Conservation (phyloP, 2,113 vertebrate species). For the Columba janthina region DNA sequence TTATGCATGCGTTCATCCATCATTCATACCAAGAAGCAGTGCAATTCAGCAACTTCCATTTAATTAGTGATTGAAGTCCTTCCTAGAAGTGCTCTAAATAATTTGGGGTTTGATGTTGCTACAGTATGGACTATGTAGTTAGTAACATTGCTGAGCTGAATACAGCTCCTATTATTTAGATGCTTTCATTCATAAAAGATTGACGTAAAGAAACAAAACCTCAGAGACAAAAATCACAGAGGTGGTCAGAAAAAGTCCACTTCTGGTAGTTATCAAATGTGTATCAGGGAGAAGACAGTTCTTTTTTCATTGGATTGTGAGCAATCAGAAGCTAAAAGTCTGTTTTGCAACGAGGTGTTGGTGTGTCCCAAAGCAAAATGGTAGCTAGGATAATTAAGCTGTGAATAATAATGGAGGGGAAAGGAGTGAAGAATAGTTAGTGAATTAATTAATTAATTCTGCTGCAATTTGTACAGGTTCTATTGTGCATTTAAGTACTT, state of each 20-base stretch:
- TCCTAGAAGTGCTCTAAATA: neutral
- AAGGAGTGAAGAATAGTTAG: neutral
- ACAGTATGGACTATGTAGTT: neutral
- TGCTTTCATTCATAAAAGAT: neutral
- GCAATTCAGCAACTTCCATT: neutral
- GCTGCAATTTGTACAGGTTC: neutral
- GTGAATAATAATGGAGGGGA: neutral
- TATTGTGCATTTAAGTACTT: neutral
- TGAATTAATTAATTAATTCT: neutral
- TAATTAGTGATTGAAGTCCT: neutral
- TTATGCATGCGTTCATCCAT: neutral
- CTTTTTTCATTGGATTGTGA: neutral
- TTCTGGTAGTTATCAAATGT: neutral
- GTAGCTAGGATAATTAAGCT: slow-evolving; percentile 15
- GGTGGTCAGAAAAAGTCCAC: neutral
- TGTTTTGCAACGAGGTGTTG: slow-evolving; percentile 3
- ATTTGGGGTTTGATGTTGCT: neutral
- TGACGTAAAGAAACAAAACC: neutral
- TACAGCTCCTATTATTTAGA: neutral
- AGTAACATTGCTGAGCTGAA: neutral
- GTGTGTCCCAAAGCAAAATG: neutral
- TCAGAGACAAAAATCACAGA: slow-evolving; percentile 15
- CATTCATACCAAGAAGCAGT: neutral
- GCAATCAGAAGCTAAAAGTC: neutral
- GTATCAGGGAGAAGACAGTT: neutral